These are phyloP conservation scores for Anoplophora glabripennis DNA, from an alignment of 1,140 invertebrate species.

Conservation along the genomic window DNA sequence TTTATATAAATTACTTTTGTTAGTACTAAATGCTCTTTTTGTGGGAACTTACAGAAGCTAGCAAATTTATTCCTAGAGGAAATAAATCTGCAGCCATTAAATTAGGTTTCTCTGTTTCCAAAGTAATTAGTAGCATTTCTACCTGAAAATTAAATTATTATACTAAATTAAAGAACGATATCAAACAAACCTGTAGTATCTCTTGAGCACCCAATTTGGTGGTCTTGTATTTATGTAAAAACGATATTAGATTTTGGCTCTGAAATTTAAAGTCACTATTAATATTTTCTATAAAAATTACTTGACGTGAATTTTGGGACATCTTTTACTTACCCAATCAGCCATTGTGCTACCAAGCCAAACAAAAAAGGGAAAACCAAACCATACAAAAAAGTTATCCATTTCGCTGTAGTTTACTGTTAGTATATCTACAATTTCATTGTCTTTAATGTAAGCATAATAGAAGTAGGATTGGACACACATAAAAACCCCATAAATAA, in stretches of 20 bases:
- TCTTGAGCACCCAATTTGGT: slow-evolving; percentile 26
- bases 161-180: neutral
- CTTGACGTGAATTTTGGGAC: too few species aligned
- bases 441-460: too few species aligned
- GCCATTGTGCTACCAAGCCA: too few species aligned
- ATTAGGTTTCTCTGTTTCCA: slow-evolving; percentile 34
- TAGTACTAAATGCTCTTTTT: neutral
- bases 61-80: slow-evolving; percentile 33
- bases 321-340: too few species aligned
- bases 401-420: too few species aligned
- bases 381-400: too few species aligned
- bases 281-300: too few species aligned
- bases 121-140: slow-evolving; percentile 35
- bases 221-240: slow-evolving; percentile 30
- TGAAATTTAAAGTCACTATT: slow-evolving; percentile 17
- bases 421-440: too few species aligned
- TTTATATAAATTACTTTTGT: neutral
- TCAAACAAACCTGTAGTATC: slow-evolving; percentile 21
- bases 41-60: slow-evolving; percentile 37
- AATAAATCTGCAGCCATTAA: slow-evolving; percentile 38
- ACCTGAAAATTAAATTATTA: slow-evolving; percentile 25
- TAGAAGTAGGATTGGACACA: too few species aligned
- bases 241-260: slow-evolving; percentile 30
- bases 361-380: too few species aligned
- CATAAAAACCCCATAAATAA: too few species aligned